phyloP scores from a whole-genome alignment of 2,113 vertebrate genomes.

The Equus przewalskii region DNA sequence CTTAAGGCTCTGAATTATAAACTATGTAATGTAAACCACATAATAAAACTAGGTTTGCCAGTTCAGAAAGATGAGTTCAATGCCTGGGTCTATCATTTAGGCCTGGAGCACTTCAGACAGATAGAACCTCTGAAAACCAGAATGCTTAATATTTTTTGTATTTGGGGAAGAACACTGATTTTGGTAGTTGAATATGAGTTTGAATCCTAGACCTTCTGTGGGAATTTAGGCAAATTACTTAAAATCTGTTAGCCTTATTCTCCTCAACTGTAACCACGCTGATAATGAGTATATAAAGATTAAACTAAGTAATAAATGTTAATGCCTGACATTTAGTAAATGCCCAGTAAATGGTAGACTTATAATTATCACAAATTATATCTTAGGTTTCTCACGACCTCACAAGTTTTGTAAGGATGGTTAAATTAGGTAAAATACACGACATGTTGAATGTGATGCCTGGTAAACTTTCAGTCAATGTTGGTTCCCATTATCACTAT shows the following conservation, averaged over 20 bases:
- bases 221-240: not conserved
- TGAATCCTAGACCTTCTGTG: not conserved
- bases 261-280: not conserved
- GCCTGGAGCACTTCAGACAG: not conserved
- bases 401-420: not conserved
- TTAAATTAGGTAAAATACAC: not conserved
- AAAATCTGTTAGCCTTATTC: not conserved
- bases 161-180: constrained; percentile 10
- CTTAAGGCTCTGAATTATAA: not conserved
- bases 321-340: not conserved
- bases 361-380: not conserved
- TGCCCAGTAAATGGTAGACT: not conserved
- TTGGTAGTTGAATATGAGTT: not conserved
- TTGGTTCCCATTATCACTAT: not conserved
- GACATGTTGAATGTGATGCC: not conserved
- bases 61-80: not conserved
- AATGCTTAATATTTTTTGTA: not conserved
- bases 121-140: not conserved
- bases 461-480: not conserved
- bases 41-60: not conserved
- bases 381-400: not conserved
- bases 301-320: not conserved
- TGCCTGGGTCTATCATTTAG: not conserved
- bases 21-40: not conserved
- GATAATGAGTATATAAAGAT: not conserved